These are phyloP conservation scores for Neomorphus geoffroyi DNA, from an alignment of 2,797 vertebrate genomes.

Conservation along the genomic window DNA sequence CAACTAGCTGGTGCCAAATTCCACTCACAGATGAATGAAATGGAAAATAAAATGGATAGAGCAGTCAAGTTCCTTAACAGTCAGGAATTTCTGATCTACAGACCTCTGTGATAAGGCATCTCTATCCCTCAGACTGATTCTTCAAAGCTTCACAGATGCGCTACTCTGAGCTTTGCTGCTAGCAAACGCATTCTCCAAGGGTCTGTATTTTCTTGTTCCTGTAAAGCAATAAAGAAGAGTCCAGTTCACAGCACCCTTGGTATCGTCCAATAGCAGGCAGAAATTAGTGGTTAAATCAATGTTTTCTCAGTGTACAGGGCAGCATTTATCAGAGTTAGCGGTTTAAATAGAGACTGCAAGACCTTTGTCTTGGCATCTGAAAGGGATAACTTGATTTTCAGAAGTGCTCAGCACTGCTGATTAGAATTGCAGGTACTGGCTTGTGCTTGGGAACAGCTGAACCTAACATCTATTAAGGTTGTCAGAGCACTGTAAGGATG, in stretches of 20 bases:
- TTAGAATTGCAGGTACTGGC: slow-evolving; percentile 1
- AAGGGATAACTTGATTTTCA: background rate
- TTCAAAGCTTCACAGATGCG: background rate
- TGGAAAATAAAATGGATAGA: background rate
- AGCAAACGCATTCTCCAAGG: background rate
- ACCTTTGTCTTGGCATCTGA: background rate
- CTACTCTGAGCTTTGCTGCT: background rate
- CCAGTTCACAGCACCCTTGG: background rate
- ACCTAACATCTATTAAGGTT: background rate
- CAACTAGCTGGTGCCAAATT: background rate
- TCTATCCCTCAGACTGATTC: background rate
- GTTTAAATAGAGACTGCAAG: background rate
- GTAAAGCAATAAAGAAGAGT: background rate
- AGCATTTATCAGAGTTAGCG: background rate
- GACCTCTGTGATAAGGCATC: background rate
- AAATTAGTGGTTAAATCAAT: background rate
- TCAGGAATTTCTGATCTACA: background rate
- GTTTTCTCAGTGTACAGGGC: background rate
- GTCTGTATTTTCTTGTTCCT: background rate
- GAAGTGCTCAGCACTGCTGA: background rate
- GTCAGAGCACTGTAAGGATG: background rate
- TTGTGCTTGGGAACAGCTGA: background rate
- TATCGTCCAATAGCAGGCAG: background rate
- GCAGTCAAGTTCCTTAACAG: background rate
- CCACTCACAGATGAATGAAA: background rate